Evolutionary conservation across 2,113 vertebrate species (phyloP), one percentile per base, ranked within the genome.

Genomic region (Monopterus albus): DNA sequence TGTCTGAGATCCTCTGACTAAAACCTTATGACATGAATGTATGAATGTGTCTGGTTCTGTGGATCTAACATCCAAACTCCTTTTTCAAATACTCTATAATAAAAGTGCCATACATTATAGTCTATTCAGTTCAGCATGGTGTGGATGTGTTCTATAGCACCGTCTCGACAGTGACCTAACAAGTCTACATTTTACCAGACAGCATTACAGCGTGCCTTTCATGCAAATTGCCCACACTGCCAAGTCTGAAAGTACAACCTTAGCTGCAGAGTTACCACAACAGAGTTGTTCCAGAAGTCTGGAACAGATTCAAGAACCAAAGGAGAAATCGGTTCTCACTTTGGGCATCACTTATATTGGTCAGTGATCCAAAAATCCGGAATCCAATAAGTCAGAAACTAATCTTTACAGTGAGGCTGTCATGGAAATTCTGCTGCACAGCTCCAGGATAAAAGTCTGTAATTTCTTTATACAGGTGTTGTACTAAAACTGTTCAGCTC

Each of bases 231-330:
- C 70, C 39, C 76, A 77, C 33, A 63, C 46, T 70, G 61, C 28
- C 62, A 46, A 26, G 43, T 78, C 17, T 61, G 20, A 47, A 43
- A 71, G 21, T 14, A 42, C 0, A 45, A 56, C 31, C 11, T 46
- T 21, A 50, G 56, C 64, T 60, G 53, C 28, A 72, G 84, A 87
- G 84, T 78, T 88, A 91, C 88, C 88, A 87, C 62, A 86, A 77
- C 31, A 77, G 46, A 81, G 20, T 33, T 50, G 28, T n/a, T n/a
- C n/a, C n/a, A 28, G 9, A 52, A 29, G 10, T n/a, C 49, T 52
- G 1, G 1, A 10, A 14, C 14, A 25, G 2, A 55, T 47, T 60
- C 21, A 55, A 31, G 26, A 36, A 17, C 5, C 61, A 63, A 25
- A 5, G 17, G 3, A 47, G 11, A 12, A 47, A 21, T 5, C 20